Conservation (phyloP, 2,888 invertebrate species). For the Lepetodrilus schrolli region DNA sequence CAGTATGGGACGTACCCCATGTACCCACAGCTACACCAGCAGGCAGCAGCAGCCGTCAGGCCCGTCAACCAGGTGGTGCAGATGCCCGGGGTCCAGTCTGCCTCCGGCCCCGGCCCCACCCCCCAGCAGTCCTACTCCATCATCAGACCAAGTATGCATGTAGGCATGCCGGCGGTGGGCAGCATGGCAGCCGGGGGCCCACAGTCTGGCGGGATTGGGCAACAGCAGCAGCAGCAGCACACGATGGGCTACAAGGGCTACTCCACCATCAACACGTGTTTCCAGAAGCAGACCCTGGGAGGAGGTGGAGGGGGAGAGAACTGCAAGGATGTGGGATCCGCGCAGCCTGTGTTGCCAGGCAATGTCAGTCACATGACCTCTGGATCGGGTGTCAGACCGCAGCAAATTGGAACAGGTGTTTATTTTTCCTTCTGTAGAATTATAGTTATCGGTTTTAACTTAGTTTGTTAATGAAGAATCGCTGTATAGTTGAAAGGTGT, state of each 20-base stretch:
- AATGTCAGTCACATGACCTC: conserved; percentile 34
- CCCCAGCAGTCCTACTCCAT: conserved; percentile 54
- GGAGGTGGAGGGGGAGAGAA: conserved; percentile 18
- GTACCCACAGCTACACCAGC: conserved; percentile 41
- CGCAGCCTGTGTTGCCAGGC: not conserved
- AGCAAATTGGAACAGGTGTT: conserved; percentile 21
- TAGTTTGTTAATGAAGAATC: too few relatives aligned
- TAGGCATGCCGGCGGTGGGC: conserved; percentile 56
- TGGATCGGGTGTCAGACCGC: not conserved
- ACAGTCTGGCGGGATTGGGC: conserved; percentile 18
- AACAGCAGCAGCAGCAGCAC: too few relatives aligned
- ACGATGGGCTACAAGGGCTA: conserved; percentile 37
- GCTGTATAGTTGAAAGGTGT: too few relatives aligned
- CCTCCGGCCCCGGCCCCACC: conserved; percentile 40
- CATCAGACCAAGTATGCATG: conserved; percentile 65
- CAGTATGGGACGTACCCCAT: conserved; percentile 52
- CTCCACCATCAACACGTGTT: conserved; percentile 26
- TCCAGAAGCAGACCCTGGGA: conserved; percentile 26
- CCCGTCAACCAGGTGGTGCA: conserved; percentile 53
- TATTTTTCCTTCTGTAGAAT: too few relatives aligned
- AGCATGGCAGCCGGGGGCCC: not conserved
- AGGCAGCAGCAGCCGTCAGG: conserved; percentile 34
- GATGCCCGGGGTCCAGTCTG: conserved; percentile 49
- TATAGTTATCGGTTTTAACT: too few relatives aligned
- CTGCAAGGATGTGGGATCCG: not conserved